phyloP scores from a whole-genome alignment of 92 coral and sea anemone genomes.

The Meandrina meandrites region DNA sequence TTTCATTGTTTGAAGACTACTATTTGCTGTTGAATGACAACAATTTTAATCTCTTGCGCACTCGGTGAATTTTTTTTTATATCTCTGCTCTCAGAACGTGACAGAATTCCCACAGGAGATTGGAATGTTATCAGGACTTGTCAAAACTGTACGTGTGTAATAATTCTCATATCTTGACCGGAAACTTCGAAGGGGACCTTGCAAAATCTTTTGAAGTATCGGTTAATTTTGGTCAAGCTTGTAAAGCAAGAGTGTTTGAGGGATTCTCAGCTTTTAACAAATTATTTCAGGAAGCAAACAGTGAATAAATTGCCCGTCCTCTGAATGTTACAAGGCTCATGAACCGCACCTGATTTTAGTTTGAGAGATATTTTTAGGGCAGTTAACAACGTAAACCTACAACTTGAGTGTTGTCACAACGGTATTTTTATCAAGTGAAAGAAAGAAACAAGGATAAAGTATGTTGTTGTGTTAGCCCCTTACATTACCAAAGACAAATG shows the following conservation, averaged over 20 bases:
- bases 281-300: background rate
- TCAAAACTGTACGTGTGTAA: background rate
- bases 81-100: slow-evolving; percentile 3
- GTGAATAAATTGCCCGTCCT: background rate
- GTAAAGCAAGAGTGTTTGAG: background rate
- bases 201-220: background rate
- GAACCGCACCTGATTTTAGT: slow-evolving; percentile 4
- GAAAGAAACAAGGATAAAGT: too few species aligned
- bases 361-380: too few species aligned
- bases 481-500: too few species aligned
- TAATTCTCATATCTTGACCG: slow-evolving; percentile 36
- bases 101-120: slow-evolving; percentile 1
- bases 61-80: background rate
- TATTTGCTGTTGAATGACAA: background rate
- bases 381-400: too few species aligned
- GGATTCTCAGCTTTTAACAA: background rate
- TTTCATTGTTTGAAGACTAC: slow-evolving; percentile 15
- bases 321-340: background rate
- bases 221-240: background rate
- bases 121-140: slow-evolving; percentile 22
- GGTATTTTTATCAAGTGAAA: too few species aligned
- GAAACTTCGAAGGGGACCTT: slow-evolving; percentile 46
- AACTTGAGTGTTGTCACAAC: too few species aligned
- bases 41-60: slow-evolving; percentile 6
- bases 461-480: too few species aligned